phyloP scores from a whole-genome alignment of 2,888 invertebrate genomes.

The Hyposoter dolosus region DNA sequence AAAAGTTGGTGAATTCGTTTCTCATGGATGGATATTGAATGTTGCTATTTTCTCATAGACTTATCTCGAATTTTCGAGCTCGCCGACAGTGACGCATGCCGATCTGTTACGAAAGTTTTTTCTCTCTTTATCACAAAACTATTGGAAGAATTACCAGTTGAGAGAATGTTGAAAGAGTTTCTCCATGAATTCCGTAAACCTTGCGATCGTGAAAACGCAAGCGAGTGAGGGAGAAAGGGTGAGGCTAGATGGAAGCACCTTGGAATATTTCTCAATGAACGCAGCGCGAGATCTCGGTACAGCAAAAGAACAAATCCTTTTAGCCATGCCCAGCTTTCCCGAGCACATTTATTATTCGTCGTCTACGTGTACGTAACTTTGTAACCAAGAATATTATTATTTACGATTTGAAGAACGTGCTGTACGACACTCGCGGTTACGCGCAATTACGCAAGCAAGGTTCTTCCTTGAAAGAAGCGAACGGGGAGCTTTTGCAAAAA shows the following conservation, averaged over 20 bases:
- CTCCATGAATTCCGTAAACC: conserved; percentile 23
- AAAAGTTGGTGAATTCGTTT: neutral
- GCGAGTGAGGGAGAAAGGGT: conserved; percentile 15
- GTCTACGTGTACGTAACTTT: conserved; percentile 24
- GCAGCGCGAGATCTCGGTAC: conserved; percentile 9
- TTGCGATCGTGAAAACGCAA: neutral
- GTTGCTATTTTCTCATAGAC: neutral
- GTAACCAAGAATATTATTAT: conserved; percentile 43
- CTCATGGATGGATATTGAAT: neutral
- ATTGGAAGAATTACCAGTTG: neutral
- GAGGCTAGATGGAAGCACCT: conserved; percentile 41
- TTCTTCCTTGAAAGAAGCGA: conserved; percentile 61
- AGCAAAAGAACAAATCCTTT: conserved; percentile 33
- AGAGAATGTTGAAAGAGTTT: conserved; percentile 10
- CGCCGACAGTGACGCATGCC: neutral
- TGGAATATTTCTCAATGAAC: conserved; percentile 62
- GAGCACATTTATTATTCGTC: conserved; percentile 41
- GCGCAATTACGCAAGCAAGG: conserved; percentile 63
- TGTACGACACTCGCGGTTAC: conserved; percentile 58
- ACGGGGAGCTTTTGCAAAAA: conserved; percentile 25
- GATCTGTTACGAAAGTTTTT: neutral
- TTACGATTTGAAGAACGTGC: conserved; percentile 57
- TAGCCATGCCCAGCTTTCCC: conserved; percentile 50
- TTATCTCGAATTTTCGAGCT: neutral
- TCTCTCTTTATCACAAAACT: conserved; percentile 17